Conservation (phyloP, 2,888 invertebrate species). For the Amphipyra berbera region DNA sequence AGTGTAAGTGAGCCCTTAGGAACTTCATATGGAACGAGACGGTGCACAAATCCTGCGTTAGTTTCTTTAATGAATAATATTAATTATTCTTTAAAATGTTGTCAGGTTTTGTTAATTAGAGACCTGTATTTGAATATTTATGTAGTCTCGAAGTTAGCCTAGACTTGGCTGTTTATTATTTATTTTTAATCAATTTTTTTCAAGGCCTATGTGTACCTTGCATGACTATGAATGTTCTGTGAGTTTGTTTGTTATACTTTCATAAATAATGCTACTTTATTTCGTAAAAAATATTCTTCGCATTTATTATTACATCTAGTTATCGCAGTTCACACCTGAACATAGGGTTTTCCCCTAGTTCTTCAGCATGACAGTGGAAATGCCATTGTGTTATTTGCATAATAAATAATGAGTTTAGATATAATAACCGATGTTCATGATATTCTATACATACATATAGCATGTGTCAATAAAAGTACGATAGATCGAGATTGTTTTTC, state of each 20-base stretch:
- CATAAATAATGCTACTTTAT: background rate
- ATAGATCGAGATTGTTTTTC: no score
- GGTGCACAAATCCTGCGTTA: background rate
- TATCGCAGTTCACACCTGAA: no score
- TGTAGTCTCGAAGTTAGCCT: background rate
- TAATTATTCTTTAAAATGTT: constrained; percentile 10
- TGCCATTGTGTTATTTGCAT: no score
- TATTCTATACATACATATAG: no score
- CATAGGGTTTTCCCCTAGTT: no score
- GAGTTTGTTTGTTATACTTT: background rate
- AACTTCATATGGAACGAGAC: background rate
- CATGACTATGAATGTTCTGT: background rate
- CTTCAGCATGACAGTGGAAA: no score
- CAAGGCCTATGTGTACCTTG: no score
- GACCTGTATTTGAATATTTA: background rate
- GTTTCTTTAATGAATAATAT: constrained; percentile 17
- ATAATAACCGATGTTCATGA: no score
- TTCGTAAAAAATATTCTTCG: no score
- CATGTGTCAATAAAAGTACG: no score
- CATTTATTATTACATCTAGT: no score
- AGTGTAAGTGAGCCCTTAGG: background rate
- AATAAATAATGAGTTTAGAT: no score
- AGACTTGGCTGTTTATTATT: background rate
- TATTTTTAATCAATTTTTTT: background rate
- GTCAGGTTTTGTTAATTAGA: background rate